Evolutionary conservation across 2,113 vertebrate species (phyloP), one percentile per base, ranked within the genome.

Genomic region (Anseranas semipalmata): DNA sequence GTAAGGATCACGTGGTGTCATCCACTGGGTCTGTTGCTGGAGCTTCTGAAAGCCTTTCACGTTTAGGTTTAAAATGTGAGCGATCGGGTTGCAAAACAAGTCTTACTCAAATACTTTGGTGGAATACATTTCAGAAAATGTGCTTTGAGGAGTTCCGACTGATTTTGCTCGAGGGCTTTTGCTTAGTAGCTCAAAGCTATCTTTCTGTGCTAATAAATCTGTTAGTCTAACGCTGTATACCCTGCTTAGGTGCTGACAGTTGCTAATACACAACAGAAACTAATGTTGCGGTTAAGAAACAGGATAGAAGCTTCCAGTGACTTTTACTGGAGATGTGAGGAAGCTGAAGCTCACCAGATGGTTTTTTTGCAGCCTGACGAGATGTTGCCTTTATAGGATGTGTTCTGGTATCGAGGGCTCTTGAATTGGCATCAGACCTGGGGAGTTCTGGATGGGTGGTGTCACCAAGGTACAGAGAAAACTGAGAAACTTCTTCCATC

Each of bases 1-100:
- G 25, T 41, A 2, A 15, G 45, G 37, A 16, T 22, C 0, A 2
- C 2, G 4, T 35, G 41, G 19, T 32, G 12, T 20, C 72, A 4
- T 3, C 77, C 11, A 3, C 37, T 16, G 9, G 9, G 4, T n/a
- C 24, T 77, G 20, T 15, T 45, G 11, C 52, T 93, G 63, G 20
- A 33, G 28, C 35, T 74, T 43, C 41, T 68, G 60, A 3, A 41
- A 63, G 55, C 18, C 33, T 85, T 82, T 72, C 33, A 35, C 24
- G 2, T 59, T 66, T 12, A 30, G 53, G 35, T 65, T 75, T 85
- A 56, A 85, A 85, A 62, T 18, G 13, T 4, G 27, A 78, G 14
- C 1, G 4, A 14, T 6, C 17, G 5, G 21, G 6, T 62, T 88
- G 83, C 1, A 0, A 28, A 83, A 71, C n/a, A 39, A 46, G 32